These are phyloP conservation scores for Neoscelio sp. DNA, from an alignment of 2,888 invertebrate genomes.

Conservation along the genomic window DNA sequence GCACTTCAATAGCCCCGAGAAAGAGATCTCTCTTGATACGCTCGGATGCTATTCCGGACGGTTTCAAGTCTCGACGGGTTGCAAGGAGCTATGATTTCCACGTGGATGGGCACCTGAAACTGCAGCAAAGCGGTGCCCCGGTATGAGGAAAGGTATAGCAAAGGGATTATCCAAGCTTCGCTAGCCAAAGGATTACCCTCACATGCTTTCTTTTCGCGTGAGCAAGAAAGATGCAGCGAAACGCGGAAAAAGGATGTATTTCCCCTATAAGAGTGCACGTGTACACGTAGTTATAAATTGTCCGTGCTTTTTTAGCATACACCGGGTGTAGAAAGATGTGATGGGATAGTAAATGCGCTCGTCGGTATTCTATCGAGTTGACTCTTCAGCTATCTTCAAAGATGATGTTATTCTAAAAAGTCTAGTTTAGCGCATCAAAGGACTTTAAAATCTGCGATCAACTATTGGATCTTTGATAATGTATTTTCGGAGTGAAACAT, in stretches of 20 bases:
- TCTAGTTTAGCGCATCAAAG: conserved; percentile 42
- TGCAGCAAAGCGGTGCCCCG: conserved; percentile 75
- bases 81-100: conserved; percentile 80
- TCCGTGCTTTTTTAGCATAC: conserved; percentile 45
- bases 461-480: conserved; percentile 30
- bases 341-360: conserved; percentile 25
- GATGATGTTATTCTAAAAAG: conserved; percentile 30
- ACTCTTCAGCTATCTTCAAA: conserved; percentile 32
- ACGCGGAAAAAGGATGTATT: conserved; percentile 64
- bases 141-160: conserved; percentile 71
- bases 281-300: conserved; percentile 73
- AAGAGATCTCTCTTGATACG: conserved; percentile 65
- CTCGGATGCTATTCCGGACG: conserved; percentile 76
- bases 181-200: conserved; percentile 81
- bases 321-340: conserved; percentile 20
- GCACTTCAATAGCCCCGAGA: conserved; percentile 56
- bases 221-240: conserved; percentile 60
- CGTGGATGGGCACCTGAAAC: conserved; percentile 78
- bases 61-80: conserved; percentile 79
- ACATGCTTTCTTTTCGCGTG: conserved; percentile 62
- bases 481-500: conserved; percentile 1
- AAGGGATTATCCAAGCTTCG: conserved; percentile 81
- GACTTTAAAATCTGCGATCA: conserved; percentile 33
- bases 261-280: conserved; percentile 44
- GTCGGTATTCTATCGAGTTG: conserved; percentile 27